These are phyloP conservation scores for Phyllotis vaccarum DNA, from an alignment of 2,797 vertebrate species.

Conservation along the genomic window DNA sequence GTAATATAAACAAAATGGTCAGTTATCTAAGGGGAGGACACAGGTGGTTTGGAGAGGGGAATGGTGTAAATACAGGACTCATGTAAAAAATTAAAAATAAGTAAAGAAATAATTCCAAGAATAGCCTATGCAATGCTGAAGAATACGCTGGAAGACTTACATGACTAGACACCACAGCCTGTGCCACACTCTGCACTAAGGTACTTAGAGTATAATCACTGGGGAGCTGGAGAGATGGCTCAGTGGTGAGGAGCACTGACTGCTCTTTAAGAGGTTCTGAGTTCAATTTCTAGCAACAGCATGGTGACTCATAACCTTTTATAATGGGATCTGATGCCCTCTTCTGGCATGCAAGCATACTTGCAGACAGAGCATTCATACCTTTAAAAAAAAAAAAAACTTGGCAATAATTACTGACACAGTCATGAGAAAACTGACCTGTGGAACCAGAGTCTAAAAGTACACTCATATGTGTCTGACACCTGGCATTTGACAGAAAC, in stretches of 20 bases:
- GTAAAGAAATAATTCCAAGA: background rate
- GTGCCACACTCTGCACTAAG: background rate
- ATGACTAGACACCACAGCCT: background rate
- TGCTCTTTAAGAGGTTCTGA: background rate
- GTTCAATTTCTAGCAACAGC: background rate
- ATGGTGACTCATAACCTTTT: background rate
- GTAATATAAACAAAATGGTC: background rate
- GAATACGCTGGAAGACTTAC: background rate
- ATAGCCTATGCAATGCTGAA: background rate
- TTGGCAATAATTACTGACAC: background rate
- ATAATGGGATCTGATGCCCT: background rate
- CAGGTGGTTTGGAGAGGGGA: background rate
- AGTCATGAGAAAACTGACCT: background rate
- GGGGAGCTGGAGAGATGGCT: background rate
- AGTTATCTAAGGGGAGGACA: background rate
- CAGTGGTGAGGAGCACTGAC: background rate
- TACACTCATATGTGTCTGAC: background rate
- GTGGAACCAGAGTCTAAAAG: slow-evolving; percentile 7
- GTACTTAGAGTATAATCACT: background rate
- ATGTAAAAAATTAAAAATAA: background rate
- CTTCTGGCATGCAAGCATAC: background rate
- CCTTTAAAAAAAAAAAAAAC: background rate
- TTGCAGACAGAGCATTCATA: background rate
- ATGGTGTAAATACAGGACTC: background rate
- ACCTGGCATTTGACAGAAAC: background rate